phyloP scores from a whole-genome alignment of 2,797 vertebrate species.

The Melanotaenia parkinsoni region DNA sequence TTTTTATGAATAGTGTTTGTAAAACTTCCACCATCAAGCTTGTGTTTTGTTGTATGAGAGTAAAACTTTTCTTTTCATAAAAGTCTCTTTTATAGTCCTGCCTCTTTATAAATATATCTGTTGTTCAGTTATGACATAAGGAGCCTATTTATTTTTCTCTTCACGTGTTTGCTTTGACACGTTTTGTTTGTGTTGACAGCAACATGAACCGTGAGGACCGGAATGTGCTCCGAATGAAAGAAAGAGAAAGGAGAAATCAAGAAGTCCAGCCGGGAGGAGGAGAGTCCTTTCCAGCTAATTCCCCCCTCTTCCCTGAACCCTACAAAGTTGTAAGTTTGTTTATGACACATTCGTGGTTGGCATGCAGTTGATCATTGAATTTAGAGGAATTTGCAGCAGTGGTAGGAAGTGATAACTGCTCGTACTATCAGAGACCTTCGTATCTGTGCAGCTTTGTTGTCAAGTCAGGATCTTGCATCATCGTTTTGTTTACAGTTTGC shows the following conservation, averaged over 20 bases:
- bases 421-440: slow-evolving; percentile 7
- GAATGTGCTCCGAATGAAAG: slow-evolving; percentile 99
- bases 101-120: not conserved
- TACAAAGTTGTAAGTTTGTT: slow-evolving; percentile 98
- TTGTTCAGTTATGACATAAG: slow-evolving; percentile 5
- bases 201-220: slow-evolving; percentile 99
- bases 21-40: not conserved
- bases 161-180: slow-evolving; percentile 36
- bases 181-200: slow-evolving; percentile 84
- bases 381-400: slow-evolving; percentile 18
- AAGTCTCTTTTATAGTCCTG: slow-evolving; percentile 9
- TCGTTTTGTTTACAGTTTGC: slow-evolving; percentile 21
- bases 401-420: slow-evolving; percentile 41
- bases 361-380: slow-evolving; percentile 34
- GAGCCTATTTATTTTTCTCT: slow-evolving; percentile 17
- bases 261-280: slow-evolving; percentile 99
- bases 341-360: slow-evolving; percentile 31
- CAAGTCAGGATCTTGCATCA: slow-evolving; percentile 9
- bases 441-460: slow-evolving; percentile 16
- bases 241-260: slow-evolving; percentile 99
- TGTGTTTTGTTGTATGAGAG: not conserved
- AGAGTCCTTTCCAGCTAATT: slow-evolving; percentile 97
- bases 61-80: not conserved
- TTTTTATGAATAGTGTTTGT: not conserved
- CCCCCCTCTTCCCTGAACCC: slow-evolving; percentile 98